A percentile compares a stretch with the other conserved stretches of the same genome.
Conservation (phyloP, 2,113 vertebrate genomes). For the Parus major region DNA sequence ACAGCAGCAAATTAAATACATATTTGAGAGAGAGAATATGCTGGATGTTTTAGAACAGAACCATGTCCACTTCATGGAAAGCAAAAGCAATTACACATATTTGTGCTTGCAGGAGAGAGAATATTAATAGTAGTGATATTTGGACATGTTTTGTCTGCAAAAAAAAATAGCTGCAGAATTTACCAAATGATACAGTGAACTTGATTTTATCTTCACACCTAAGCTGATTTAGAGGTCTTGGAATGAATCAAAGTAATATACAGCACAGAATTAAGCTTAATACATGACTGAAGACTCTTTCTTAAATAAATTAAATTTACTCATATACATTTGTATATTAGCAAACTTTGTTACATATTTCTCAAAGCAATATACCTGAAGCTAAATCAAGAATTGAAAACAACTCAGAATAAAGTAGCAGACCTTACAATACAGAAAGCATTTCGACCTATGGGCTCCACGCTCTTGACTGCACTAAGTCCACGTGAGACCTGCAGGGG, state of each 20-base stretch:
- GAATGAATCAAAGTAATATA: neutral
- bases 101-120: neutral
- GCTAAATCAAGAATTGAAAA: neutral
- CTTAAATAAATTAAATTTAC: neutral
- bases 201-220: neutral
- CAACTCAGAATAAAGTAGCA: neutral
- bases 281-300: neutral
- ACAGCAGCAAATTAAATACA: neutral
- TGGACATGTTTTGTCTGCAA: neutral
- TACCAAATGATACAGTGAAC: neutral
- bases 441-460: conserved; percentile 73
- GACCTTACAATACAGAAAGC: conserved; percentile 84
- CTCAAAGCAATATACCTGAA: neutral
- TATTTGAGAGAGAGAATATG: neutral
- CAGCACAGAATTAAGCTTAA: neutral
- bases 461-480: conserved; percentile 63
- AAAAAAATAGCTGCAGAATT: neutral
- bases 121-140: neutral
- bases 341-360: neutral
- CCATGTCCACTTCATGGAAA: neutral
- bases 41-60: neutral
- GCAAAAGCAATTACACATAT: neutral
- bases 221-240: neutral
- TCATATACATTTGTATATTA: neutral
- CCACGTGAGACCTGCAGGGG: conserved; percentile 68